Percentiles rank a stretch among this genome's conserved stretches.
phyloP scores from a whole-genome alignment of 2,888 invertebrate genomes.

The Hyppa rectilinea region DNA sequence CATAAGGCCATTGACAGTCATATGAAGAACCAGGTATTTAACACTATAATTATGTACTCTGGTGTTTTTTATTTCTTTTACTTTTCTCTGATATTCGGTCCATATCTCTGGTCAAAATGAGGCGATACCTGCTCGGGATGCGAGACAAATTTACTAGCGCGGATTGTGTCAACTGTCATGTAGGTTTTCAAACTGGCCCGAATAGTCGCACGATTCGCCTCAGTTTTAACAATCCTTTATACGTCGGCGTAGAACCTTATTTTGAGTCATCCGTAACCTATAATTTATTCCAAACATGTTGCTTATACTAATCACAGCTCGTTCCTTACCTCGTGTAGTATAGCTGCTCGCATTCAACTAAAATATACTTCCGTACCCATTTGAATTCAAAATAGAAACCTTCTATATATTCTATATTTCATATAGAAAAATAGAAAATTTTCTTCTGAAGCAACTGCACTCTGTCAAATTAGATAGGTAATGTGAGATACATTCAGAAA shows the following conservation, averaged over 20 bases:
- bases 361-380: slow-evolving; percentile 22
- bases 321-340: slow-evolving; percentile 55
- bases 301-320: slow-evolving; percentile 68
- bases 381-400: slow-evolving; percentile 21
- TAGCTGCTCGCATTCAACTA: slow-evolving; percentile 39
- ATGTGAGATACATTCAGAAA: slow-evolving; percentile 10
- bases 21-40: background rate
- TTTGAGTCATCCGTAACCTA: slow-evolving; percentile 38
- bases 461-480: slow-evolving; percentile 40
- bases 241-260: slow-evolving; percentile 20
- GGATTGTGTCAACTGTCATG: background rate
- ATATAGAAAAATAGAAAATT: slow-evolving; percentile 42
- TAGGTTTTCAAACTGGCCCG: background rate
- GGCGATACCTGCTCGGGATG: background rate
- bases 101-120: slow-evolving; percentile 5
- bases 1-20: background rate
- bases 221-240: slow-evolving; percentile 3
- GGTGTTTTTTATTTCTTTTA: slow-evolving; percentile 10
- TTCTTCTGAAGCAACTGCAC: slow-evolving; percentile 20
- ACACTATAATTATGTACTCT: background rate
- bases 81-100: slow-evolving; percentile 8
- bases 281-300: slow-evolving; percentile 50
- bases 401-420: slow-evolving; percentile 42
- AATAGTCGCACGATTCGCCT: background rate
- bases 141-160: background rate